Base-by-base conservation (phyloP, 2,888 invertebrate species). In the Nycteola revayana region DNA sequence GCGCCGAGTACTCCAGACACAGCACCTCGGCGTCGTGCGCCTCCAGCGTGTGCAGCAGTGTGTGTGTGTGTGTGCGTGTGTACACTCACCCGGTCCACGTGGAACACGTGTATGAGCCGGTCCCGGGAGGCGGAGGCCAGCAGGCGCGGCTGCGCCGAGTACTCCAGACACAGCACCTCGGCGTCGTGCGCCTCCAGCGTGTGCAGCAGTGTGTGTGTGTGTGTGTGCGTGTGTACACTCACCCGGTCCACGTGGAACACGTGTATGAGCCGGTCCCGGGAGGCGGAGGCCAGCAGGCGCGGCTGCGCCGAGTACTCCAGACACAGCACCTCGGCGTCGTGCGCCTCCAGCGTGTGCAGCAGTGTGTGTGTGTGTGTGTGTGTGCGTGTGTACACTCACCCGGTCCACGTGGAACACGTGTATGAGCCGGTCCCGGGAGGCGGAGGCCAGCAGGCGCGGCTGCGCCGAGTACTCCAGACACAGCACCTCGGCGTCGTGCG, bases 401-500 rank as follows among this genome's bases (percentile, higher is more conserved):
- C 39, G 14, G 6, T 48, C 48, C 1, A 48, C 96, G 68, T 94
- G 93, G 76, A 98, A 99, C 3, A 99, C 95, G 77, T 99, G 98
- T 51, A 99, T 95, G 23, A 98, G 90, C 3, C 98, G 90, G 84
- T 99, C 99, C 18, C 99, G 89, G 42, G 97, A 96, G 1, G 98
- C 98, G 33, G 98, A 97, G 1, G 98, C 97, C 51, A 98, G 89
- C 32, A 97, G 85, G 36, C 21, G 21, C 4, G 21, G 21, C 7
- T 7, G 21, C 21, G 21, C 7, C 91, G 21, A 3, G 21, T 21
- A 21, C 77, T 98, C 98, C 47, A 99, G 87, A 66, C 96, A 96
- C n/a, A 98, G 86, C 4, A 99, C 97, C 84, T 98, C 98, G 0
- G 96, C 95, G 74, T 98, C 98, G 74, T 99, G 98, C 0, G 98